Evolutionary conservation across 1,140 invertebrate species (phyloP), one percentile per base, ranked within the genome.

Genomic region (Drosophila repletoides): DNA sequence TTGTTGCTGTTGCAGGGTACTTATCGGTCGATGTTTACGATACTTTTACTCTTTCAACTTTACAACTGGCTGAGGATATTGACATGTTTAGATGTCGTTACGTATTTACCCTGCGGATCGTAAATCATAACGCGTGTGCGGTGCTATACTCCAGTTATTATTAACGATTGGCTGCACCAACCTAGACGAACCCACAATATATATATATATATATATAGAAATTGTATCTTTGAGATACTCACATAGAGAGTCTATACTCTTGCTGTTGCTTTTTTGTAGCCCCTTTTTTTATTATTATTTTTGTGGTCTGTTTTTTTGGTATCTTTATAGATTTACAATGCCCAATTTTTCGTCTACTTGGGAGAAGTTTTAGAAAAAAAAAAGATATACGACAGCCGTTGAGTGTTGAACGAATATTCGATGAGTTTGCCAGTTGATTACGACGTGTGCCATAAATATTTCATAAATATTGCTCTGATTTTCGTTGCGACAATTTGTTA

Each of bases 381-480:
- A 70, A 77, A 77, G 69, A 84, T 84, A 84, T 84, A 84, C 79
- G 80, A 84, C 71, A 60, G 61, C 43, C 69, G 46, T 48, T 55
- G 59, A 56, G 51, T 65, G 46, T 48, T 55, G 59, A 56, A 45
- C 49, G 41, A 49, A 40, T 41, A 64, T 48, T 69, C 66, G 74
- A 84, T 84, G 79, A 79, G 79, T 83, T n/a, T 83, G 74, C 74
- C 79, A 86, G 75, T n/a, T 75, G 79, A 83, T 83, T 83, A 83
- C 79, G 79, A 84, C 79, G 74, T 84, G 79, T 67, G 80, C 72
- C 79, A 51, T 84, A 84, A 84, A 84, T 40, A 84, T 79, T 84
- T 86, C 79, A 84, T 84, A 86, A 84, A 84, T 86, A 84, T 84
- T 79, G 79, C 79, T 84, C 80, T 84, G 79, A 84, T 84, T 84